phyloP scores from a whole-genome alignment of 2,113 vertebrate species.

The Plestiodon gilberti region DNA sequence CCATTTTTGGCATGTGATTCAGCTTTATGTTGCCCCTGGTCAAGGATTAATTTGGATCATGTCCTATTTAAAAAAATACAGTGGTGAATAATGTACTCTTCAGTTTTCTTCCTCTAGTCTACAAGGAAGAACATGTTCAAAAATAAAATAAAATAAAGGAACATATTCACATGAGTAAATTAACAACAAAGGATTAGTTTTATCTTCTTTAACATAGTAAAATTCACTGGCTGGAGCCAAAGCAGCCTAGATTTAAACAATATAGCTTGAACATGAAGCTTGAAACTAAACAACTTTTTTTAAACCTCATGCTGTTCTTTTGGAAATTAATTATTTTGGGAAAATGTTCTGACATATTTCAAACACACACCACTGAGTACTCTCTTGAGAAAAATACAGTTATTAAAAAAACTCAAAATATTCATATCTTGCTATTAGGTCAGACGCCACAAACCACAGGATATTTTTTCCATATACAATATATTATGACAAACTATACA shows the following conservation, averaged over 20 bases:
- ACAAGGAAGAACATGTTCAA: neutral
- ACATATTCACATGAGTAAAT: neutral
- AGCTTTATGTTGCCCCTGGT: neutral
- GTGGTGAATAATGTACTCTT: neutral
- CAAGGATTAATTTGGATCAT: neutral
- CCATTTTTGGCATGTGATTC: neutral
- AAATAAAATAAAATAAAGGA: too few relatives aligned
- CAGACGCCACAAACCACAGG: conserved; percentile 40
- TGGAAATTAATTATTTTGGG: conserved; percentile 29
- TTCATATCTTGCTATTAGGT: conserved; percentile 22
- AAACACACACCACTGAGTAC: conserved; percentile 19
- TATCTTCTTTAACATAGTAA: neutral
- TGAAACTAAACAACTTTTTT: neutral
- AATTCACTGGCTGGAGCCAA: neutral
- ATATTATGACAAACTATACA: conserved; percentile 36
- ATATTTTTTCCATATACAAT: neutral
- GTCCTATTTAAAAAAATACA: neutral
- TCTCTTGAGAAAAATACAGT: conserved; percentile 15
- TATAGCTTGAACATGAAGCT: neutral
- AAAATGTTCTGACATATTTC: conserved; percentile 38
- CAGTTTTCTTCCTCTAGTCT: neutral
- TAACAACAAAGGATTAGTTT: neutral
- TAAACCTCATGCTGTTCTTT: conserved; percentile 1
- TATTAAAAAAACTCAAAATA: conserved; percentile 19
- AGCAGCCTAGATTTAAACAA: neutral